phyloP scores from a whole-genome alignment of 2,113 vertebrate genomes.

The Oophaga pumilio region DNA sequence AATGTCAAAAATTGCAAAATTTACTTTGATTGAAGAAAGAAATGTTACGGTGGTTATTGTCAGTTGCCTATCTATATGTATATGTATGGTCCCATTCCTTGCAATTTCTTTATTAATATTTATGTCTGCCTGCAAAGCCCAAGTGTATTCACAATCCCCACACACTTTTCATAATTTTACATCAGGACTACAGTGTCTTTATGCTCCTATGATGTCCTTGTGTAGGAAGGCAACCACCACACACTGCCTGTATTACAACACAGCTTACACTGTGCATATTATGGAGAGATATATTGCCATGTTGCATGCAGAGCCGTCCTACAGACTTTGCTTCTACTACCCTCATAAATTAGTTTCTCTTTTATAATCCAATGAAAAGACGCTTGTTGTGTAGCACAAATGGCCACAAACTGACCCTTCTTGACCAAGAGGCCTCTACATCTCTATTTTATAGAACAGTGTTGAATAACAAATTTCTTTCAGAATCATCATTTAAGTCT shows the following conservation, averaged over 20 bases:
- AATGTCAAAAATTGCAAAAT: no score
- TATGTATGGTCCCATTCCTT: neutral
- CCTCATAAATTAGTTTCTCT: neutral
- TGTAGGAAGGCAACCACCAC: neutral
- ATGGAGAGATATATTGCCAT: neutral
- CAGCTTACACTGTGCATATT: neutral
- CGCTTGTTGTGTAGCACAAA: neutral
- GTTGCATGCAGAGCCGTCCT: neutral
- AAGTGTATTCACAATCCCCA: neutral
- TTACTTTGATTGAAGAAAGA: no score
- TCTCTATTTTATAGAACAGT: neutral
- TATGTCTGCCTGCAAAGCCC: neutral
- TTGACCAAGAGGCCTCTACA: neutral
- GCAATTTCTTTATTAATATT: conserved; percentile 7
- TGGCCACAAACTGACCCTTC: neutral
- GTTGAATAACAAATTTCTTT: neutral
- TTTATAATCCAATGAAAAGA: neutral
- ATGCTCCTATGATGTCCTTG: neutral
- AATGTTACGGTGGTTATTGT: no score
- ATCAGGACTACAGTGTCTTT: neutral
- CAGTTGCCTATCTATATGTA: neutral
- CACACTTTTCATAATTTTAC: conserved; percentile 30
- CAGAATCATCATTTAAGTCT: neutral
- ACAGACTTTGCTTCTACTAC: neutral
- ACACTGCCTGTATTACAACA: neutral